Conservation (phyloP, 92 coral and sea anemone species). For the Meandrina meandrites region DNA sequence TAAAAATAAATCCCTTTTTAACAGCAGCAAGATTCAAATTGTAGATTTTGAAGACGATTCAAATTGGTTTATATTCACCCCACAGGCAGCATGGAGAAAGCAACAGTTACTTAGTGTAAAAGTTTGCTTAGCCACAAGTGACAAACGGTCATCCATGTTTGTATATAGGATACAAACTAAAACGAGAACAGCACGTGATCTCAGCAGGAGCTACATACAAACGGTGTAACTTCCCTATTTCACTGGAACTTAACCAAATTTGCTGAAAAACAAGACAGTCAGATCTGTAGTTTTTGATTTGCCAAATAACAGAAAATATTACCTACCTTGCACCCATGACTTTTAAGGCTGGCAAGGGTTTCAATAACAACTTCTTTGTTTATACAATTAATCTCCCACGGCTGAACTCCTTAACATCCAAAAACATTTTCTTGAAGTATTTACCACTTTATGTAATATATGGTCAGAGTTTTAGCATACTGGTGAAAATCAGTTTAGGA, state of each 20-base stretch:
- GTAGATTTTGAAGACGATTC: too few relatives aligned
- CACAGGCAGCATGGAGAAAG: neutral
- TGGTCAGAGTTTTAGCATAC: neutral
- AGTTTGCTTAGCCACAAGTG: neutral
- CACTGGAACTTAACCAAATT: neutral
- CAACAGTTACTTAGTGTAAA: neutral
- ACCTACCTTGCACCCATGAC: conserved; percentile 42
- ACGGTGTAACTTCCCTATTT: too few relatives aligned
- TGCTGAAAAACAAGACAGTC: neutral
- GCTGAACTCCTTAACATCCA: neutral
- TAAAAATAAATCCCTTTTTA: neutral
- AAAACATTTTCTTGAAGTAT: neutral
- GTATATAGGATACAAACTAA: neutral
- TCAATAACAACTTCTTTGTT: conserved; percentile 28
- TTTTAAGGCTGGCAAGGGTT: neutral
- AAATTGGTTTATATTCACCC: neutral
- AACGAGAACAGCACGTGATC: neutral
- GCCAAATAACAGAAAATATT: neutral
- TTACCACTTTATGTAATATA: neutral
- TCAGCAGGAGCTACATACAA: neutral
- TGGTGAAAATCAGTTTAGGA: neutral
- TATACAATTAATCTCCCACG: neutral
- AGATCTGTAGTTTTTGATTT: neutral
- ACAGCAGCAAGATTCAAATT: neutral
- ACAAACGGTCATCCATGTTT: neutral